Evolutionary conservation across 2,113 vertebrate genomes (phyloP), one percentile per base, ranked within the genome.

Genomic region (Ptilorrhoa leucosticta): DNA sequence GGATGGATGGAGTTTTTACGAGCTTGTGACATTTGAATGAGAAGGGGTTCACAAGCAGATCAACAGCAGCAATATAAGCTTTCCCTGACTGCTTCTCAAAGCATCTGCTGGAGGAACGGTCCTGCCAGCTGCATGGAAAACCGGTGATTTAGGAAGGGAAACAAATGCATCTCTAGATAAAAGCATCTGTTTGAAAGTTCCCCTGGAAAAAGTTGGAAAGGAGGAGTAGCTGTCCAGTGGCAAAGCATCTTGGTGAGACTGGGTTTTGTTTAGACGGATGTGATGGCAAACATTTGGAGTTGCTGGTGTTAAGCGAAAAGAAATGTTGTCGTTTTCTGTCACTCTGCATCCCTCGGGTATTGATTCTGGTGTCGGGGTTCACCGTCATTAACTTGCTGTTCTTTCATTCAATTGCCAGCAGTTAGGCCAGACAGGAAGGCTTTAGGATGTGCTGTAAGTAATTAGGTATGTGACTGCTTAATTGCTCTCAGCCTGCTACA

Each of bases 191-290:
- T 66, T n/a, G 19, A 84, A 87, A 93, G 78, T 56, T 82, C 71
- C 42, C 27, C 56, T 71, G 71, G 64, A 51, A 71, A 42, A 64
- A 76, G 33, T 9, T 83, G 85, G 44, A 21, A 37, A 69, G 72
- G 75, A 82, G 64, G 22, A 86, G 57, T 94, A 92, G 92, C 90
- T 92, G 85, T 86, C 93, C 75, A 92, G 71, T 86, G 56, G 44
- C 63, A 79, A 24, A 92, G 51, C 66, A 3, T 33, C 37, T 58
- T 31, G 24, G 37, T 22, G 83, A 20, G 24, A 2, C n/a, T 39
- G 33, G 21, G 15, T 69, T 89, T 86, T 69, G 63, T 88, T 40
- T 5, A 47, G 44, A 19, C 0, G 6, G 26, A 23, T 4, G 44
- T 5, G 33, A 10, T 54, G 65, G 48, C 65, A 68, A 76, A 75